Evolutionary conservation across 2,888 invertebrate genomes (phyloP), one percentile per base, ranked within the genome.

Genomic region (Parapristionchus giblindavisi): DNA sequence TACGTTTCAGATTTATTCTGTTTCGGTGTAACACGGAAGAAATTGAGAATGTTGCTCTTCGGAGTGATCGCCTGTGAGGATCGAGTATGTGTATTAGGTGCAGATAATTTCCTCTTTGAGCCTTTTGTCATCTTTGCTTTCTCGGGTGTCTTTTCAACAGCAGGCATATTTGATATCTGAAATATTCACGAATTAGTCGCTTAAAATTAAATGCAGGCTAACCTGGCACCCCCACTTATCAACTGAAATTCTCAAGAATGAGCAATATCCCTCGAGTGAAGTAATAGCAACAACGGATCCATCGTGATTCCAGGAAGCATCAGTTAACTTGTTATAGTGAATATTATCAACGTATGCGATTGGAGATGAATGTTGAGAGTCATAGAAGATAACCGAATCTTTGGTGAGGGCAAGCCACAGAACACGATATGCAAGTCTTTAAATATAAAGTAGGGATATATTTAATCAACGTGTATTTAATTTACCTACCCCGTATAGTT

Each of bases 321-420:
- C 95, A 8, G 94, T 94, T 58, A 96, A 90, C 91, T 63, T 73
- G n/a, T 94, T 93, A 85, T 94, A 95, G 88, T 95, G 95, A 81
- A 95, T 93, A 87, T 94, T 93, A 34, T 93, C 92, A 74, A 95
- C 91, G 72, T 92, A 90, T 0, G 92, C 94, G 89, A 96, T 92
- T 0, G 95, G 95, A 51, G 91, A 90, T 3, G 90, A 88, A 87
- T 94, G 94, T 88, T 95, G 94, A 0, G 94, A 94, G 87, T 96
- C 95, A 87, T 94, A 95, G 54, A 96, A 89, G 75, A 94, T 90
- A 43, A 99, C 92, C 0, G 89, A 86, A 84, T 93, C 93, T 83
- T 93, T 92, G 96, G 95, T 21, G 97, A 93, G 0, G 97, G 97
- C 88, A 96, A 94, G 97, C 88, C 96, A 94, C 75, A 99, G 90